phyloP scores from a whole-genome alignment of 1,140 invertebrate genomes.

The Aphelenchoides besseyi region DNA sequence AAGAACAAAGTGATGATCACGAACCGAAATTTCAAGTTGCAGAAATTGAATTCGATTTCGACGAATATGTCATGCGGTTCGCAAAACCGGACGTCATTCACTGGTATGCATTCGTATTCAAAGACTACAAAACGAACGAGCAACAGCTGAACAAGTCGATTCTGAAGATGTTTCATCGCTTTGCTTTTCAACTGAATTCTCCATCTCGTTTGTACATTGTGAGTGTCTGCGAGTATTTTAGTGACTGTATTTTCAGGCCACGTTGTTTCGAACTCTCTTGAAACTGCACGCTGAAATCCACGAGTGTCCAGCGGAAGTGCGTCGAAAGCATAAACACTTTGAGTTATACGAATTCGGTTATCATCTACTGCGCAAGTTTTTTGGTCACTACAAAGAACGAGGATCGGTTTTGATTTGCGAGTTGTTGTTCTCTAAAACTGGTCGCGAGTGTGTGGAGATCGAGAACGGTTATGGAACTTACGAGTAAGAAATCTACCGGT shows the following conservation, averaged over 20 bases:
- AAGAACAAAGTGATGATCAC: slow-evolving; percentile 26
- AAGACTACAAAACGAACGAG: slow-evolving; percentile 30
- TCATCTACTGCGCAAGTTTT: slow-evolving; percentile 41
- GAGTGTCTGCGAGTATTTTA: not conserved
- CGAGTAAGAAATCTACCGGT: not conserved
- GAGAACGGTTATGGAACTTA: slow-evolving; percentile 34
- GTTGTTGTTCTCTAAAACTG: slow-evolving; percentile 41
- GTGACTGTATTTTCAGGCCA: slow-evolving; percentile 31
- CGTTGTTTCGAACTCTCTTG: slow-evolving; percentile 38
- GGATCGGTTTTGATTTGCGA: slow-evolving; percentile 36
- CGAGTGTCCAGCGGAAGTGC: slow-evolving; percentile 24
- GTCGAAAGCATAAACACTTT: slow-evolving; percentile 33
- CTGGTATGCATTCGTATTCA: slow-evolving; percentile 44
- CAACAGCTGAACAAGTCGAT: slow-evolving; percentile 40
- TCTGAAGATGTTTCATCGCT: slow-evolving; percentile 42
- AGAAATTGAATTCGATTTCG: slow-evolving; percentile 35
- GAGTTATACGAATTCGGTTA: slow-evolving; percentile 45
- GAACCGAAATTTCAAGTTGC: slow-evolving; percentile 6
- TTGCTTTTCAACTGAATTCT: slow-evolving; percentile 45
- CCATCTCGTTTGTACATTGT: slow-evolving; percentile 38
- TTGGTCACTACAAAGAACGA: slow-evolving; percentile 33
- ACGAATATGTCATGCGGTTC: slow-evolving; percentile 36
- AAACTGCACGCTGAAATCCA: slow-evolving; percentile 25
- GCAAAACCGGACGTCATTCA: slow-evolving; percentile 36
- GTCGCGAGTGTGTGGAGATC: slow-evolving; percentile 35